These are phyloP conservation scores for Mythimna pallens DNA, from an alignment of 2,888 invertebrate genomes.

Conservation along the genomic window DNA sequence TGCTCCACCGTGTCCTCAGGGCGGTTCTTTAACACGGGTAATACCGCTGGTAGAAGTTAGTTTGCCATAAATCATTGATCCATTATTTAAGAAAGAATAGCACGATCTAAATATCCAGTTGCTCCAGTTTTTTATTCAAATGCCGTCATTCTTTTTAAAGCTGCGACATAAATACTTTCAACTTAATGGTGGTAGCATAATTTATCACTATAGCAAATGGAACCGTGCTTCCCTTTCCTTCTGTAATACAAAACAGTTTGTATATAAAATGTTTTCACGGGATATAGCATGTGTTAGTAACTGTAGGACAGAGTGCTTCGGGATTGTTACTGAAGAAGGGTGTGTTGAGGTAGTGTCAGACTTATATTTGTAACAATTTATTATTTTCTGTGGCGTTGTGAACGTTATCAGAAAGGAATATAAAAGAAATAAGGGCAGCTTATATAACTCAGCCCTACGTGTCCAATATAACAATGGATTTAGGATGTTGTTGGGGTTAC, in stretches of 20 bases:
- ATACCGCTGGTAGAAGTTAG: background rate
- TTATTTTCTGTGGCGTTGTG: background rate
- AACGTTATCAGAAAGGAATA: too few relatives aligned
- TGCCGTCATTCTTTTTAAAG: background rate
- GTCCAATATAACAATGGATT: too few relatives aligned
- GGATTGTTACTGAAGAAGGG: slow-evolving; percentile 13
- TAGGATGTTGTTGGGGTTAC: too few relatives aligned
- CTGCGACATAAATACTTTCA: slow-evolving; percentile 38
- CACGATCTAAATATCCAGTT: background rate
- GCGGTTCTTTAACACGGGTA: too few relatives aligned
- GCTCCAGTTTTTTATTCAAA: background rate
- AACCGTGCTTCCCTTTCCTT: slow-evolving; percentile 28
- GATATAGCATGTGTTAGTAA: slow-evolving; percentile 21
- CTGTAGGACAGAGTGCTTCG: slow-evolving; percentile 7
- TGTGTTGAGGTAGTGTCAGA: background rate
- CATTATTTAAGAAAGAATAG: background rate
- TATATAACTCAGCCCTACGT: too few relatives aligned
- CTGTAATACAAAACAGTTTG: slow-evolving; percentile 38
- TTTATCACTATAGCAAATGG: slow-evolving; percentile 49
- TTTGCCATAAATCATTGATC: background rate
- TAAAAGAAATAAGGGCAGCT: too few relatives aligned
- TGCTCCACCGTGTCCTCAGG: too few relatives aligned
- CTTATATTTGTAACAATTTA: background rate
- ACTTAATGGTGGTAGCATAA: slow-evolving; percentile 38
- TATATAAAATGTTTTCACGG: slow-evolving; percentile 23